phyloP scores from a whole-genome alignment of 2,797 vertebrate genomes.

The Lithobates sylvaticus region DNA sequence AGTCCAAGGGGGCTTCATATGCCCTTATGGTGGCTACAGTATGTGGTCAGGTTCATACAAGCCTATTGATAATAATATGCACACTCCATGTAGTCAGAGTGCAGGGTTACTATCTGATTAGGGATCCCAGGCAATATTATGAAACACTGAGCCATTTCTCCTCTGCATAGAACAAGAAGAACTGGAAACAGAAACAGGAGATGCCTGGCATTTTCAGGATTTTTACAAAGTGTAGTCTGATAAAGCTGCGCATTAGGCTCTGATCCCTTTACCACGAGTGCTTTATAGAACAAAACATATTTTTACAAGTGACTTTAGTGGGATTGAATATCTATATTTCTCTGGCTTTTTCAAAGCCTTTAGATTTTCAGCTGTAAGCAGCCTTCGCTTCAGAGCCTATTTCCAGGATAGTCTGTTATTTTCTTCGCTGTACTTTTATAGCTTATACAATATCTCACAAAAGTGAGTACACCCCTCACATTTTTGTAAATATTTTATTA shows the following conservation, averaged over 20 bases:
- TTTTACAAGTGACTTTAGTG: slow-evolving; percentile 35
- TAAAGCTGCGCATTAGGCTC: slow-evolving; percentile 8
- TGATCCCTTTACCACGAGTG: slow-evolving; percentile 37
- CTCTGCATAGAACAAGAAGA: neutral
- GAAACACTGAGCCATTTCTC: too few species aligned
- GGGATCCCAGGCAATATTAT: neutral
- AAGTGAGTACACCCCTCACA: too few species aligned
- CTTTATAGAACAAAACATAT: slow-evolving; percentile 22
- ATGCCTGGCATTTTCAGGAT: neutral
- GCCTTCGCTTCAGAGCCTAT: neutral
- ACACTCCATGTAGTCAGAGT: too few species aligned
- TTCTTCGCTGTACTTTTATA: neutral
- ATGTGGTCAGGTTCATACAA: too few species aligned
- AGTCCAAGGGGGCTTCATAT: too few species aligned
- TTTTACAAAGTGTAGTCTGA: neutral
- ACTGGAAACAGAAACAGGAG: neutral
- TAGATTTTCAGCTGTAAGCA: neutral
- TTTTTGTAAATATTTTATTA: too few species aligned
- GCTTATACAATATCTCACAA: neutral
- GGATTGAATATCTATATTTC: slow-evolving; percentile 19
- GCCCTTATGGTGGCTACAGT: too few species aligned
- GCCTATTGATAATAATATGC: too few species aligned
- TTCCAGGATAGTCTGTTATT: neutral
- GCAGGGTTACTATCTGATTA: neutral
- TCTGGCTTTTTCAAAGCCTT: slow-evolving; percentile 3